These are phyloP conservation scores for Chlorops oryzae DNA, from an alignment of 1,140 invertebrate species.

Conservation along the genomic window DNA sequence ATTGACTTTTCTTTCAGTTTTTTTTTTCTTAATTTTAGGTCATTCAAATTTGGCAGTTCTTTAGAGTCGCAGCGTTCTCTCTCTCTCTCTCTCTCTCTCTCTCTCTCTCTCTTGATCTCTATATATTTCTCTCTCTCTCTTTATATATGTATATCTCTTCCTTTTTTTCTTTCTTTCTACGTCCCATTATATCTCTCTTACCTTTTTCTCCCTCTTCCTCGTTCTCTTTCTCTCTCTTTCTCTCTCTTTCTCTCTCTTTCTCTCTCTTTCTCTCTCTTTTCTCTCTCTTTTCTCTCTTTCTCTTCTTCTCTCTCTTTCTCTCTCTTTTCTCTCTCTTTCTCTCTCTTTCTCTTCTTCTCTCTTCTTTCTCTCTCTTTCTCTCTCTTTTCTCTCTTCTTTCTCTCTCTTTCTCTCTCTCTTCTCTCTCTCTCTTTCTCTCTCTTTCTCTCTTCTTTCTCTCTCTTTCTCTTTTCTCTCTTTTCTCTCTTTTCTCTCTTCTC, in stretches of 20 bases:
- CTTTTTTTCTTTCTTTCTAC: too few species aligned
- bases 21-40: too few species aligned
- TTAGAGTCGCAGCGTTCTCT: too few species aligned
- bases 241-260: not conserved
- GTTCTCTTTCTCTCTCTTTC: too few species aligned
- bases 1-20: too few species aligned
- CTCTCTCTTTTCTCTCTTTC: not conserved
- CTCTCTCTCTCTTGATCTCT: too few species aligned
- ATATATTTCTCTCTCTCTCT: too few species aligned
- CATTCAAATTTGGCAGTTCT: too few species aligned
- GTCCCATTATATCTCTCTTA: too few species aligned
- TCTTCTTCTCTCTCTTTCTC: not conserved
- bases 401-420: not conserved
- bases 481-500: not conserved
- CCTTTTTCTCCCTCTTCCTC: too few species aligned
- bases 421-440: not conserved
- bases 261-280: not conserved
- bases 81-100: too few species aligned
- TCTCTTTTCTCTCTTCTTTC: not conserved
- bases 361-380: not conserved
- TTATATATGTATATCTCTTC: too few species aligned
- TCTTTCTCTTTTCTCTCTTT: not conserved
- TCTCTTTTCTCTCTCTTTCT: not conserved
- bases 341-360: not conserved
- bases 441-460: not conserved